Percentiles rank a stretch among this genome's conserved stretches.
These are phyloP conservation scores for Calidris pugnax DNA, from an alignment of 2,113 vertebrate genomes.

Conservation along the genomic window DNA sequence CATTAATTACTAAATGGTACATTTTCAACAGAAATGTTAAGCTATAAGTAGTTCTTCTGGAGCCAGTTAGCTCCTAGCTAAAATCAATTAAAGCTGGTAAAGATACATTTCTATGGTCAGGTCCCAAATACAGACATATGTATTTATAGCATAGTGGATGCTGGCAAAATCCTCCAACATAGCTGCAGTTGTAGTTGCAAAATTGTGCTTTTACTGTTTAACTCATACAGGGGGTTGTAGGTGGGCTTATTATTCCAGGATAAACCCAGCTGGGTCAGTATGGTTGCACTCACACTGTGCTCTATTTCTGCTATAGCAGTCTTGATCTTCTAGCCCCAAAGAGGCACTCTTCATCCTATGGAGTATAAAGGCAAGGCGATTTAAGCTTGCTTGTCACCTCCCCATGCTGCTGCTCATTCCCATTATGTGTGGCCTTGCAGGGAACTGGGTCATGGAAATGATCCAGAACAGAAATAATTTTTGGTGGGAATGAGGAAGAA, in stretches of 20 bases:
- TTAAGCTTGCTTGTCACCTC: background rate
- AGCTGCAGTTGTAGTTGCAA: background rate
- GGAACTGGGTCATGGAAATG: slow-evolving; percentile 52
- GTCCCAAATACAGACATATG: background rate
- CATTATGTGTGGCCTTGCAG: background rate
- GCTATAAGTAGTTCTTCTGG: slow-evolving; percentile 60
- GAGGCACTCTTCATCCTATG: background rate
- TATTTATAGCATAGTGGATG: background rate
- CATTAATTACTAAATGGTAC: slow-evolving; percentile 71
- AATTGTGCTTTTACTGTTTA: background rate
- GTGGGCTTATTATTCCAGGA: background rate
- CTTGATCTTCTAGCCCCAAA: background rate
- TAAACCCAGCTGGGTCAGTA: background rate
- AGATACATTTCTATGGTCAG: slow-evolving; percentile 35
- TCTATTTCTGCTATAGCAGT: background rate
- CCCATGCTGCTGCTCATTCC: background rate
- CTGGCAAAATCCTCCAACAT: background rate
- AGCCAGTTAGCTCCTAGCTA: slow-evolving; percentile 58
- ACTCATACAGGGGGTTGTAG: background rate
- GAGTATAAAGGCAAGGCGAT: background rate
- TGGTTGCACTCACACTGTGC: background rate
- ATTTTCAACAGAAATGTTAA: slow-evolving; percentile 71
- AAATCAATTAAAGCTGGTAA: slow-evolving; percentile 60
- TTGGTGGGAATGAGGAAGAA: background rate
- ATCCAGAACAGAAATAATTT: slow-evolving; percentile 46